Conservation (phyloP, 2,888 invertebrate species). For the Drosophila subquinaria region DNA sequence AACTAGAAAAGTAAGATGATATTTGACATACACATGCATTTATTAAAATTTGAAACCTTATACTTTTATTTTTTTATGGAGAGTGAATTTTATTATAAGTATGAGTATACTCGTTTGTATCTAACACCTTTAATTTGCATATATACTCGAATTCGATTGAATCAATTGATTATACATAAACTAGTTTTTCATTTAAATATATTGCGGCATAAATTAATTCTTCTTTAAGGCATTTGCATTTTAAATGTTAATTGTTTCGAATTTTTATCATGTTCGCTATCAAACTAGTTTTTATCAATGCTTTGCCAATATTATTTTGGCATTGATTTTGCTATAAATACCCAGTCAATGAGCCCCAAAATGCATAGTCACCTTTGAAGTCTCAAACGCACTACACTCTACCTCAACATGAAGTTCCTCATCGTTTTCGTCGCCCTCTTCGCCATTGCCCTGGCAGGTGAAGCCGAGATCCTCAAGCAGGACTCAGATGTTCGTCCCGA, state of each 20-base stretch:
- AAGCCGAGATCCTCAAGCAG: constrained; percentile 11
- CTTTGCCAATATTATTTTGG: neutral
- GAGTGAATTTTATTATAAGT: neutral
- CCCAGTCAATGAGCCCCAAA: neutral
- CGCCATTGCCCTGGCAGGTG: constrained; percentile 67
- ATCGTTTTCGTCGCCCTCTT: constrained; percentile 71
- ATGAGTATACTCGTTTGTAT: neutral
- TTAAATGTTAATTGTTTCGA: constrained; percentile 8
- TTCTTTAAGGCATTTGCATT: constrained; percentile 10
- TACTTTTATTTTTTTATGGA: neutral
- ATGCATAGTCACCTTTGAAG: constrained; percentile 34
- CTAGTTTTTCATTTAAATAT: constrained; percentile 1
- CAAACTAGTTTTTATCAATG: constrained; percentile 15
- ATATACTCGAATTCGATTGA: neutral
- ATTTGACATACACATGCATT: neutral
- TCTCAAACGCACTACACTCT: constrained; percentile 24
- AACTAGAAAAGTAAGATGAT: neutral
- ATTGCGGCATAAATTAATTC: constrained; percentile 5
- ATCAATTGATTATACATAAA: neutral
- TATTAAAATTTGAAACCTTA: neutral
- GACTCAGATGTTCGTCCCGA: constrained; percentile 84
- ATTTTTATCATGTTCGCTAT: neutral
- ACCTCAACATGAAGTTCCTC: constrained; percentile 62
- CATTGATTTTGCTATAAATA: constrained; percentile 18
- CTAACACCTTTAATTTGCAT: neutral